A percentile compares a stretch with the other conserved stretches of the same genome.
Conservation (phyloP, 30 jellyfish, hydroid and myxozoan species). For the Chrysaora quinquecirrha region DNA sequence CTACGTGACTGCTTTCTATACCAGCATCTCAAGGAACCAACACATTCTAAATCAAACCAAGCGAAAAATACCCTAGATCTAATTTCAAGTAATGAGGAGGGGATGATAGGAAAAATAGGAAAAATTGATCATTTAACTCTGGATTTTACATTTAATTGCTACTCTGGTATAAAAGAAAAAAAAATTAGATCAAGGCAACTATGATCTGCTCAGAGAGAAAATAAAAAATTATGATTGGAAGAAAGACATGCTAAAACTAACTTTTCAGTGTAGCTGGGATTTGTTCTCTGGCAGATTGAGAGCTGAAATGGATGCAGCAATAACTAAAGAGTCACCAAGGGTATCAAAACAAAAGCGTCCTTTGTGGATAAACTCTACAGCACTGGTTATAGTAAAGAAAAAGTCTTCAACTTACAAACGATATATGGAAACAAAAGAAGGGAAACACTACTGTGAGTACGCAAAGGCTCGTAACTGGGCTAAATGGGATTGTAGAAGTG, state of each 20-base stretch:
- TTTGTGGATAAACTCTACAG: slow-evolving; percentile 17
- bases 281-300: slow-evolving; percentile 40
- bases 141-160: slow-evolving; percentile 23
- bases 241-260: slow-evolving; percentile 30
- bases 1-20: slow-evolving; percentile 40
- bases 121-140: slow-evolving; percentile 42
- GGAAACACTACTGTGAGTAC: slow-evolving; percentile 26
- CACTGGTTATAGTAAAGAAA: slow-evolving; percentile 9
- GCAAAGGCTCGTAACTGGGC: slow-evolving; percentile 42
- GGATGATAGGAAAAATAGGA: slow-evolving; percentile 52
- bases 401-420: slow-evolving; percentile 29
- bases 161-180: slow-evolving; percentile 25
- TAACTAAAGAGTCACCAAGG: slow-evolving; percentile 8
- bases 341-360: slow-evolving; percentile 9
- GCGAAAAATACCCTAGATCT: slow-evolving; percentile 38
- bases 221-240: slow-evolving; percentile 30
- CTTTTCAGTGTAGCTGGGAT: slow-evolving; percentile 44
- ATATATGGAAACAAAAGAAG: slow-evolving; percentile 60
- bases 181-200: slow-evolving; percentile 40
- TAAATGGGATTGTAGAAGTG: slow-evolving; percentile 45
- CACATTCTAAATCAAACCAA: slow-evolving; percentile 35
- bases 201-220: slow-evolving; percentile 38
- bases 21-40: slow-evolving; percentile 57
- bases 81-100: slow-evolving; percentile 41
- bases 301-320: slow-evolving; percentile 45